Base-by-base conservation (phyloP, 2,888 invertebrate genomes). In the Syritta pipiens region DNA sequence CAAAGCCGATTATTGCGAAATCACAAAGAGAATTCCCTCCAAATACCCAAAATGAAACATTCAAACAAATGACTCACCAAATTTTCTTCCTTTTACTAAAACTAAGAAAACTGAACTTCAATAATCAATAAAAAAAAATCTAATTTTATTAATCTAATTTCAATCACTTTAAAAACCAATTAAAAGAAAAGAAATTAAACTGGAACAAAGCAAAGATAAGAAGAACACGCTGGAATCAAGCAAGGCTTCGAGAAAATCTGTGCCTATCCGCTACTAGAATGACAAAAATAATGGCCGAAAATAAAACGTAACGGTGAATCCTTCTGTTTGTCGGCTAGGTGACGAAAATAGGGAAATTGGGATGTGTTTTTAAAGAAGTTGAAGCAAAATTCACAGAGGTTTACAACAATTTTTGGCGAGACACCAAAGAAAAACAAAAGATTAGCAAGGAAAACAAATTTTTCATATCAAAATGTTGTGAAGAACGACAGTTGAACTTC, bases 251-350 rank as follows among this genome's bases (percentile, higher is more conserved):
- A 22, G 4, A 7, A 37, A 24, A 7, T n/a, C n/a, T n/a, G 35
- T 4, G 4, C 12, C 14, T n/a, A 22, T 53, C 3, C 53, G 12
- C 37, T 17, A 9, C 17, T 4, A 22, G 12, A 9, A 53, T 24
- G 3, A 3, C 24, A 12, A 53, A n/a, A 9, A 32, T 22, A 53
- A 53, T 53, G 53, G 53, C 53, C 53, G 53, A 53, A 17, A 24
- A 0, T 2, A n/a, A 37, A 24, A 37, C 5, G 24, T 53, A 53
- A 53, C 53, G 53, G 53, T 53, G 35, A 35, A 7, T 32, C 6
- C 51, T 20, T 35, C 12, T 2, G n/a, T n/a, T 6, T 7, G 10
- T 19, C 12, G 12, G 12, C 9, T 3, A 7, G 6, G 3, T 17
- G 17, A 17, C 14, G 9, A 9, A 1, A 14, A 14, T 5, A 37